Evolutionary conservation across 2,113 vertebrate genomes (phyloP).

Genomic region (Ivindomyrus marchei): DNA sequence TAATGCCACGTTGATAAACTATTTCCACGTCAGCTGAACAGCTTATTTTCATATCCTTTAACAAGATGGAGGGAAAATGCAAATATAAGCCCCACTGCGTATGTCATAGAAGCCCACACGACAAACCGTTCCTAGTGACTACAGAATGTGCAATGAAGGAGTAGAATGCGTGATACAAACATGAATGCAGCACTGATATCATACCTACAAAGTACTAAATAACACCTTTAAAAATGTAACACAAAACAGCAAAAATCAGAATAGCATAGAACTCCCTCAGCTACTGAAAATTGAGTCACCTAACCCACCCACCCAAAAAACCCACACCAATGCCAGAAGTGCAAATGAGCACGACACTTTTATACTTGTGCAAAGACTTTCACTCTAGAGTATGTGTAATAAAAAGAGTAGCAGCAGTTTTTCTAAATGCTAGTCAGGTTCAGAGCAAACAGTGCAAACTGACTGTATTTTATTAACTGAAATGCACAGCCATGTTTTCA

Average conservation of each 20-base stretch:
- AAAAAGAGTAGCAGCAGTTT: conserved; percentile 4
- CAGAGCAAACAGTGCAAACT: neutral
- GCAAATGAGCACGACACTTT: neutral
- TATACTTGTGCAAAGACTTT: conserved; percentile 7
- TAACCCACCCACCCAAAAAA: neutral
- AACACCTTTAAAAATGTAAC: neutral
- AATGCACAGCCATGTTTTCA: neutral
- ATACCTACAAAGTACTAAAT: neutral
- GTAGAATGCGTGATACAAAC: neutral
- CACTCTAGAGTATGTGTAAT: neutral
- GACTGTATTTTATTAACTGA: neutral
- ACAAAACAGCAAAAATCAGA: neutral
- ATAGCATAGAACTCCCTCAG: neutral
- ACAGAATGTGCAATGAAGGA: neutral
- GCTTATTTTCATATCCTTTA: neutral
- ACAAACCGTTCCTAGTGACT: neutral
- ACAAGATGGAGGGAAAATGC: neutral
- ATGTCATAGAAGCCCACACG: neutral
- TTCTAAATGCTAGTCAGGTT: neutral
- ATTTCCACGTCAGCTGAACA: neutral
- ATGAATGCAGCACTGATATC: neutral
- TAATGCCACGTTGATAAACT: neutral
- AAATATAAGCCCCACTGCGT: neutral
- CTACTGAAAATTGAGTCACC: neutral
- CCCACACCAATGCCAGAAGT: neutral